phyloP scores from a whole-genome alignment of 2,113 vertebrate genomes.

The Gambusia holbrooki region DNA sequence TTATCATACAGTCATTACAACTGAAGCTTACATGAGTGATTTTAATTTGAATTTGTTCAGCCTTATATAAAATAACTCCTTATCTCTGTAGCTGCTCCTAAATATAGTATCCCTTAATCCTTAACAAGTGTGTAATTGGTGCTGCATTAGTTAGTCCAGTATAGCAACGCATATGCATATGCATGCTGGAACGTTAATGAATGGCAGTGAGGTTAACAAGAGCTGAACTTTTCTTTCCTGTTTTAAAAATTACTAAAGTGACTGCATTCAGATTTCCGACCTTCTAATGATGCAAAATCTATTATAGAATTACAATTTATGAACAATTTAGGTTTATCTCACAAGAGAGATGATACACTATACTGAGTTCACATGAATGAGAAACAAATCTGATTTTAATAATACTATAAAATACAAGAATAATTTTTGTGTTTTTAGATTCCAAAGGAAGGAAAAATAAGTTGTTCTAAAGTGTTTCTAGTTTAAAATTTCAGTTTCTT shows the following conservation, averaged over 20 bases:
- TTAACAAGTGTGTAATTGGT: slow-evolving; percentile 68
- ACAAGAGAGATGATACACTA: background rate
- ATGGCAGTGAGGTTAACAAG: slow-evolving; percentile 77
- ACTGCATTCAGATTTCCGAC: slow-evolving; percentile 19
- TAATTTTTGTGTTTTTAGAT: no score
- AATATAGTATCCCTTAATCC: slow-evolving; percentile 68
- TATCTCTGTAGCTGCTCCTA: slow-evolving; percentile 56
- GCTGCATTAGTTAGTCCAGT: slow-evolving; percentile 45
- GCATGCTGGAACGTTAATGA: slow-evolving; percentile 73
- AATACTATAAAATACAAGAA: no score
- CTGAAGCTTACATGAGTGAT: slow-evolving; percentile 22
- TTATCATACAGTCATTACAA: slow-evolving; percentile 28
- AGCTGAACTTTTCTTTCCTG: slow-evolving; percentile 39
- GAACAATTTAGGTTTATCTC: background rate
- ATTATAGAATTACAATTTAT: background rate
- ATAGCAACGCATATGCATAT: slow-evolving; percentile 62
- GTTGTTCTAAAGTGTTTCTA: no score
- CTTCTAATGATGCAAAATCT: slow-evolving; percentile 32
- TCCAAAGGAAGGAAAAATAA: no score
- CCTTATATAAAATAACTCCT: slow-evolving; percentile 56
- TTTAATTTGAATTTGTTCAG: slow-evolving; percentile 60
- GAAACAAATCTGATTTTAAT: no score
- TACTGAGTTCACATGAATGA: no score
- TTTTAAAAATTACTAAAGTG: slow-evolving; percentile 36
- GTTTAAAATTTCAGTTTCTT: no score